phyloP scores from a whole-genome alignment of 1,140 invertebrate genomes.

The Akabosia matsudoensis region DNA sequence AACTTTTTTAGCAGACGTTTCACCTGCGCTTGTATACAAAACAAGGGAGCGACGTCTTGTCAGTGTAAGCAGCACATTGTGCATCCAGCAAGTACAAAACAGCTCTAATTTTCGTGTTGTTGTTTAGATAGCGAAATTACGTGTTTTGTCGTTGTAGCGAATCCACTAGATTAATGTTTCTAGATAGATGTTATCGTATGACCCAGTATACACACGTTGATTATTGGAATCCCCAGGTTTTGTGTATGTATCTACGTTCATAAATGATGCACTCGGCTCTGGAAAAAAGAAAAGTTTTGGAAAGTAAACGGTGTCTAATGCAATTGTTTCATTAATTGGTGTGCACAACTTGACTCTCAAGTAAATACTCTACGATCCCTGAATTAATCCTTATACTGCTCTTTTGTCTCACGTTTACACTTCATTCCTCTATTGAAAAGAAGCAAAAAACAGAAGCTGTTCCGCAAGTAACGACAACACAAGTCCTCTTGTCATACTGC shows the following conservation, averaged over 20 bases:
- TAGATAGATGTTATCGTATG: no score
- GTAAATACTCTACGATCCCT: background rate
- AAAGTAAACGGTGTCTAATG: constrained; percentile 7
- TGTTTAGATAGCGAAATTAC: no score
- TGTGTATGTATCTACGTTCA: background rate
- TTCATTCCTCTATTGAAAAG: background rate
- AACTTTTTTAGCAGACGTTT: background rate
- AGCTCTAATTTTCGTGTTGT: no score
- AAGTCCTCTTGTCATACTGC: no score
- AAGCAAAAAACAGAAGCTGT: background rate
- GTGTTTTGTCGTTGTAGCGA: no score
- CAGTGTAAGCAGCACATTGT: background rate
- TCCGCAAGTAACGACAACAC: no score
- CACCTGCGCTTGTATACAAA: background rate
- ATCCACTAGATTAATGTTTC: no score
- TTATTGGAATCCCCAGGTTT: no score
- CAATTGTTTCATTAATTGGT: constrained; percentile 20
- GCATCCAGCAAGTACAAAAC: background rate
- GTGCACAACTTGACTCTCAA: constrained; percentile 8
- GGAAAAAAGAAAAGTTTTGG: background rate
- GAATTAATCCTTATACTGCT: background rate
- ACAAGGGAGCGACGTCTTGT: background rate
- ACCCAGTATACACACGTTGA: no score
- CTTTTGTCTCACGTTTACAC: background rate
- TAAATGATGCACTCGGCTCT: background rate